Base-by-base conservation (phyloP, 92 coral and sea anemone species). In the Phenganax stokvisi region DNA sequence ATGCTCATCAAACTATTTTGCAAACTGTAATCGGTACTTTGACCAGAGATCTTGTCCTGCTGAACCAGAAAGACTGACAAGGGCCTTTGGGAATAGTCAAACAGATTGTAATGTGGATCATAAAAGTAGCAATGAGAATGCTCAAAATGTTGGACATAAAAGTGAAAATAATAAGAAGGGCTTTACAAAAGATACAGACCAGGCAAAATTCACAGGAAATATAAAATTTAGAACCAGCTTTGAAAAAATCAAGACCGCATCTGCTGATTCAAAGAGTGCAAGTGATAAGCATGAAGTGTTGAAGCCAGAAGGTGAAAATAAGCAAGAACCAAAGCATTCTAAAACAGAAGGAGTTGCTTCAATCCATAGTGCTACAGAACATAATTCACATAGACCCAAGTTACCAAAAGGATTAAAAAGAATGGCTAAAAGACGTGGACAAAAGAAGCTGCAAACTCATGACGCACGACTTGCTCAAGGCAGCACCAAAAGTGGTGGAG, bases 361-460 rank as follows among this genome's bases (percentile, higher is more conserved):
- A 9, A 68, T 30, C 13, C 73, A 37, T 37, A 37, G 47, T 37
- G 47, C 70, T 64, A 44, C 37, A 64, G 70, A 20, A 64, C 3
- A 64, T 28, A 12, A 44, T 12, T 30, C 37, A 28, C 70, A 68
- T 30, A 68, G 73, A 53, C 11, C 73, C n/a, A 68, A 30, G 54
- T 51, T 68, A 28, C 54, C 73, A 12, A 68, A 17, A 68, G 73
- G 73, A 68, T 30, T 53, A 68, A 68, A 68, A n/a, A 68, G 73
- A 68, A 68, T 68, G 73, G 4, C 53, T 30, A 68, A 53, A 30
- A 30, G 53, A 30, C 73, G 73, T 68, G 73, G 13, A 10, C 73
- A 20, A 68, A 30, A 20, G 7, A 30, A 37, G 54, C 73, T 53
- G 6, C 73, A 28, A 30, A 53, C 73, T 1, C 10, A 30, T 37